These are phyloP conservation scores for Pecten maximus DNA, from an alignment of 2,888 invertebrate genomes.

Conservation along the genomic window DNA sequence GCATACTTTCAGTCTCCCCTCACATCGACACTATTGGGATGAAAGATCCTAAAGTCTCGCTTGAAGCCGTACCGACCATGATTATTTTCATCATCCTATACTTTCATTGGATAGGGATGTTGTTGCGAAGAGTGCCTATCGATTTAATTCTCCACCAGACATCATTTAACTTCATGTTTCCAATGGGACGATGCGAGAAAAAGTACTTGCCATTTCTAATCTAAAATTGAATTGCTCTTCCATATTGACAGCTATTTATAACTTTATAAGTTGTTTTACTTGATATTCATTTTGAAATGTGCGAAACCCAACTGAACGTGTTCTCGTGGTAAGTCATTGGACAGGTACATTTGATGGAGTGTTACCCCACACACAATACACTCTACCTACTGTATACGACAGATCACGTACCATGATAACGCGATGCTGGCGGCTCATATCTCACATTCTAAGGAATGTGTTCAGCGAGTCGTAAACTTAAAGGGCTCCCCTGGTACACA, in stretches of 20 bases:
- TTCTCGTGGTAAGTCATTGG: no score
- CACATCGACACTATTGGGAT: no score
- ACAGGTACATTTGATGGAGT: neutral
- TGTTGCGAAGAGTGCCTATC: no score
- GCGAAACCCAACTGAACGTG: no score
- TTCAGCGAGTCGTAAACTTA: neutral
- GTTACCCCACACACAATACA: neutral
- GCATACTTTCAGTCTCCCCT: no score
- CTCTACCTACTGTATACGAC: neutral
- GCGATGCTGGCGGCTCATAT: neutral
- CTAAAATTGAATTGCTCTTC: neutral
- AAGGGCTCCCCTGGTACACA: neutral
- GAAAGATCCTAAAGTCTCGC: no score
- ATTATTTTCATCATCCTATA: no score
- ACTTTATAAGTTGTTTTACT: neutral
- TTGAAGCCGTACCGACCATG: no score
- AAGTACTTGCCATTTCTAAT: neutral
- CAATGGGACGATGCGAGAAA: neutral
- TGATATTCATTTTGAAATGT: neutral
- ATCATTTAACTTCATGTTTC: neutral
- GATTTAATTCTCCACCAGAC: neutral
- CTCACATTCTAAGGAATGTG: neutral
- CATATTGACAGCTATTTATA: neutral
- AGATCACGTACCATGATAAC: neutral
- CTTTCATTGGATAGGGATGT: no score